A percentile compares a stretch with the other conserved stretches of the same genome.
Conservation (phyloP, 2,113 vertebrate genomes). For the Bubo bubo region DNA sequence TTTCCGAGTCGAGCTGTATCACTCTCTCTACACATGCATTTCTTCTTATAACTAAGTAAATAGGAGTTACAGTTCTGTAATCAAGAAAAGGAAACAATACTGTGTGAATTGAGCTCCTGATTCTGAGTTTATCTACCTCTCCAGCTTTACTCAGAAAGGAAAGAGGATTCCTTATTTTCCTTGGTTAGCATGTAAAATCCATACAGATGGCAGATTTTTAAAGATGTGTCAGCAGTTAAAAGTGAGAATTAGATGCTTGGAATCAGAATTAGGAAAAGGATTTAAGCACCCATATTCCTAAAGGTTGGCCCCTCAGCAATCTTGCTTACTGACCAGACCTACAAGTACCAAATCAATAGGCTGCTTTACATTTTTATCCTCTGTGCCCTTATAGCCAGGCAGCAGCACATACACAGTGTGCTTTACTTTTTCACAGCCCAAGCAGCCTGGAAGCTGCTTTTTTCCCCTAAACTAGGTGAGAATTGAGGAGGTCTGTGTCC, state of each 20-base stretch:
- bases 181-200: neutral
- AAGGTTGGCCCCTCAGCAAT: neutral
- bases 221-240: neutral
- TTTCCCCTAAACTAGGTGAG: rapidly evolving
- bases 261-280: neutral
- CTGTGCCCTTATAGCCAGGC: rapidly evolving
- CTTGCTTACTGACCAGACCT: neutral
- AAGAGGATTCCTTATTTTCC: neutral
- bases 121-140: neutral
- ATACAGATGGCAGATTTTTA: neutral
- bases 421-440: neutral
- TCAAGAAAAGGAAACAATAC: neutral
- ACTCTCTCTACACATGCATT: neutral
- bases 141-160: neutral
- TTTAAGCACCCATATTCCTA: neutral
- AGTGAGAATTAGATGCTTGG: neutral
- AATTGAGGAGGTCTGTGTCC: neutral
- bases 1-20: neutral
- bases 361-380: neutral
- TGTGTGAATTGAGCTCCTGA: neutral
- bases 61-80: neutral
- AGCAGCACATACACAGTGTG: rapidly evolving
- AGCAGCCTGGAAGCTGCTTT: neutral
- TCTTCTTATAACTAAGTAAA: neutral
- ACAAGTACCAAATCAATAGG: neutral